Conservation (phyloP, 2,888 invertebrate genomes). For the Eristalis pertinax region DNA sequence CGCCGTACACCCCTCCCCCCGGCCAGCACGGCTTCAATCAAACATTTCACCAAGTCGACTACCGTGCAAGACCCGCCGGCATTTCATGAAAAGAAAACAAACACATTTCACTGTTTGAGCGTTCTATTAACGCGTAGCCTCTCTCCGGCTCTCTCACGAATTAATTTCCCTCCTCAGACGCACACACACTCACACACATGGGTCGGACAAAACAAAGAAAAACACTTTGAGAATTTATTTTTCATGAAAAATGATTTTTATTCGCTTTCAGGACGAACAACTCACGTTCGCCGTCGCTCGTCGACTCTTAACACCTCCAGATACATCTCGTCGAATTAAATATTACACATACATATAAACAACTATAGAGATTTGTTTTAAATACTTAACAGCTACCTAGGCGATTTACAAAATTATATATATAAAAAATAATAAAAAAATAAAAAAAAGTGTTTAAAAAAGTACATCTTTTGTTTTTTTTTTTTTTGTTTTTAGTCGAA, state of each 20-base stretch:
- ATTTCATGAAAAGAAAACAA: constrained; percentile 3
- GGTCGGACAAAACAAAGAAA: neutral
- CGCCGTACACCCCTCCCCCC: neutral
- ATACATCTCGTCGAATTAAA: constrained; percentile 41
- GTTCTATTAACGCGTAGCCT: constrained; percentile 7
- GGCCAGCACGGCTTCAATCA: neutral
- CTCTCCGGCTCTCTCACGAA: neutral
- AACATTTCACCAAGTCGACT: neutral
- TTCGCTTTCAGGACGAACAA: constrained; percentile 43
- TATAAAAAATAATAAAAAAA: constrained; percentile 29
- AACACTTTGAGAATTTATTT: constrained; percentile 14
- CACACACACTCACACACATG: neutral
- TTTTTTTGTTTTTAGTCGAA: constrained; percentile 44
- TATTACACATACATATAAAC: constrained; percentile 49
- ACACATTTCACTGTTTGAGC: constrained; percentile 7
- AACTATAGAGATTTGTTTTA: constrained; percentile 45
- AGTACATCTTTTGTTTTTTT: constrained; percentile 38
- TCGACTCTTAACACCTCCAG: neutral
- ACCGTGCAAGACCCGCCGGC: neutral
- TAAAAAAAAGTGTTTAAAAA: constrained; percentile 40
- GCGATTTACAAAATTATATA: constrained; percentile 46
- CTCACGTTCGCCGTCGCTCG: constrained; percentile 2
- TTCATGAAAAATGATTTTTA: constrained; percentile 63
- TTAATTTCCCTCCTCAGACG: neutral
- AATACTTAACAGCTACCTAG: constrained; percentile 61